Conservation (phyloP, 2,113 vertebrate genomes). For the Aegotheles bennettii region DNA sequence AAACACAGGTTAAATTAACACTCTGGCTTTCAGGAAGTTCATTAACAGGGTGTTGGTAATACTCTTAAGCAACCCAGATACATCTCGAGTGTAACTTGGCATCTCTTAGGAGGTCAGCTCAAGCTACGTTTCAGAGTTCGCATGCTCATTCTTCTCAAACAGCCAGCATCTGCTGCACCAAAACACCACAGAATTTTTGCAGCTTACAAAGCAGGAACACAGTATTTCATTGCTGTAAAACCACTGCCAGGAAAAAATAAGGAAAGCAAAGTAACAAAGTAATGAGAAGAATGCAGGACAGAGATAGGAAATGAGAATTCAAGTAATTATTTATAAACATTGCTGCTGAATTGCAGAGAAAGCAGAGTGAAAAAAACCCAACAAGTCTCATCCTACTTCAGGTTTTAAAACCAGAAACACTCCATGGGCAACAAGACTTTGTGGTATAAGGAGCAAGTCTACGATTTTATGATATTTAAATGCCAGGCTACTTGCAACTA, state of each 20-base stretch:
- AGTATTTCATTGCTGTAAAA: background rate
- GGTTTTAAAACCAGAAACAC: background rate
- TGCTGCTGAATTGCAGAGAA: background rate
- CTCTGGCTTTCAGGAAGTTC: background rate
- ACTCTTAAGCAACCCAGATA: background rate
- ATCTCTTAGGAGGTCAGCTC: background rate
- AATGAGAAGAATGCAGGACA: background rate
- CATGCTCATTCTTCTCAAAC: background rate
- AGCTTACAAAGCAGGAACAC: background rate
- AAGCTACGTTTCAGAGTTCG: background rate
- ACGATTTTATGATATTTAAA: background rate
- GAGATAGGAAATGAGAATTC: background rate
- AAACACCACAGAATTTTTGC: background rate
- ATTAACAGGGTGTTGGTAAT: background rate
- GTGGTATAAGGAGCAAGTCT: background rate
- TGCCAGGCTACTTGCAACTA: background rate
- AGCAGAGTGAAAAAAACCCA: background rate
- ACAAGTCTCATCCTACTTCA: background rate
- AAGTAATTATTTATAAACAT: background rate
- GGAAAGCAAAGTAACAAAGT: background rate
- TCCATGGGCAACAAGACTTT: background rate
- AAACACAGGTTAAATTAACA: background rate
- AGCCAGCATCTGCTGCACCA: background rate
- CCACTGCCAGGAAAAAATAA: background rate
- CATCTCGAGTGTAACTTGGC: accelerated